phyloP scores from a whole-genome alignment of 2,113 vertebrate species.

The Passer domesticus region DNA sequence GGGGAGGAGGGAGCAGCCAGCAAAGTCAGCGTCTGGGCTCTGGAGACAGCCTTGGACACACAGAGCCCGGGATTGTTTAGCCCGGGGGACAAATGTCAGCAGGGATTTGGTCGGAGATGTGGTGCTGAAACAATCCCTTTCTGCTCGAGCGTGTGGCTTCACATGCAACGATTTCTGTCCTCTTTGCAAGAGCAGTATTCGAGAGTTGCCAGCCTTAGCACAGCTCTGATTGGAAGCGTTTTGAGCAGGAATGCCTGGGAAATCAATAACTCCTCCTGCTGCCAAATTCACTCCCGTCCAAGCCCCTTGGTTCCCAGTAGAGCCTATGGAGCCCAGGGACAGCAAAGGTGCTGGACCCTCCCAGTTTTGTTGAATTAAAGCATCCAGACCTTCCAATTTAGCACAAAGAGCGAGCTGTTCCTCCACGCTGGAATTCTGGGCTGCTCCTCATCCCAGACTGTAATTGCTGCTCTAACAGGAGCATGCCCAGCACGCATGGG shows the following conservation, averaged over 20 bases:
- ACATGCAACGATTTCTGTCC: not conserved
- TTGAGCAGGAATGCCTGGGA: not conserved
- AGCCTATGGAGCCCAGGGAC: not conserved
- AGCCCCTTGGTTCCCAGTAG: not conserved
- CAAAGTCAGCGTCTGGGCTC: slow-evolving; percentile 39
- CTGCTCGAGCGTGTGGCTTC: not conserved
- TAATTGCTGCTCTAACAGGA: not conserved
- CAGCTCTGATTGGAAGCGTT: not conserved
- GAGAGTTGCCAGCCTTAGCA: not conserved
- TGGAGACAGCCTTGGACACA: not conserved
- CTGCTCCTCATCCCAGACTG: not conserved
- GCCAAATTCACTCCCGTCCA: not conserved
- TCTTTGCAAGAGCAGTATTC: not conserved
- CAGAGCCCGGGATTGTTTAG: not conserved
- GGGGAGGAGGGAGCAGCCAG: slow-evolving; percentile 15
- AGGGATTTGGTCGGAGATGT: slow-evolving; percentile 7
- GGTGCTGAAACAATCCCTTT: not conserved
- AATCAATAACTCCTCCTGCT: not conserved
- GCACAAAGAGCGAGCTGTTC: not conserved
- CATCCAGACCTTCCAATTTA: not conserved
- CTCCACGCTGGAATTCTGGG: not conserved
- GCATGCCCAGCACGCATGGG: not conserved
- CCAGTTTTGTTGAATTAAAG: not conserved
- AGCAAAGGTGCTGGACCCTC: not conserved
- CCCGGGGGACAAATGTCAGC: slow-evolving; percentile 34